Conservation (phyloP, 2,797 vertebrate genomes). For the Yasuhikotakia modesta region DNA sequence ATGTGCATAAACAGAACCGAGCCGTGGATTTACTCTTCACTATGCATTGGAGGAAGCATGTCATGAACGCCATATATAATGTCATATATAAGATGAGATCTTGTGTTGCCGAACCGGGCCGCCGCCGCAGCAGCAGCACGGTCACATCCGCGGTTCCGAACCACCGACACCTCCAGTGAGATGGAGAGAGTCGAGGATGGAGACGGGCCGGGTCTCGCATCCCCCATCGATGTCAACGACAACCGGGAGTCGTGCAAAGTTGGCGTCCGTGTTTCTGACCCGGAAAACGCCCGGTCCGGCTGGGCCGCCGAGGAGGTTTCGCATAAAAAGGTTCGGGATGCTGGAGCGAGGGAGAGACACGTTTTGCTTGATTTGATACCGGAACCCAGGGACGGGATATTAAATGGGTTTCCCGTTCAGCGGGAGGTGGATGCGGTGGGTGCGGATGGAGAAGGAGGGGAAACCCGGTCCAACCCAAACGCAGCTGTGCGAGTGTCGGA, state of each 20-base stretch:
- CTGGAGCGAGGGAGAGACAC: slow-evolving; percentile 36
- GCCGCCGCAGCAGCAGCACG: slow-evolving; percentile 48
- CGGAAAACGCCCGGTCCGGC: not conserved
- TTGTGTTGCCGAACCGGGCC: slow-evolving; percentile 40
- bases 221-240: slow-evolving; percentile 69
- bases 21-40: slow-evolving; percentile 57
- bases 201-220: slow-evolving; percentile 53
- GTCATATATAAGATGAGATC: slow-evolving; percentile 55
- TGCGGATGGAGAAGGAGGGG: slow-evolving; percentile 33
- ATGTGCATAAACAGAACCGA: slow-evolving; percentile 65
- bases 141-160: slow-evolving; percentile 30
- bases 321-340: slow-evolving; percentile 60
- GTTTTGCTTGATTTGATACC: slow-evolving; percentile 59
- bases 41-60: not conserved
- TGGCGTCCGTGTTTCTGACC: slow-evolving; percentile 10
- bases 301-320: slow-evolving; percentile 33
- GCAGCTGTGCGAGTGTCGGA: slow-evolving; percentile 52
- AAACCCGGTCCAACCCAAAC: slow-evolving; percentile 54
- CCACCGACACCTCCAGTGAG: slow-evolving; percentile 58
- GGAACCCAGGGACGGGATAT: slow-evolving; percentile 54
- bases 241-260: slow-evolving; percentile 61
- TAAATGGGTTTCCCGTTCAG: slow-evolving; percentile 74
- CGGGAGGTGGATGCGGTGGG: slow-evolving; percentile 36
- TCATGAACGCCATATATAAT: too few species aligned
- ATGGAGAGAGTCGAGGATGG: slow-evolving; percentile 67